Conservation (phyloP, 2,888 invertebrate species). For the Neria commutata region DNA sequence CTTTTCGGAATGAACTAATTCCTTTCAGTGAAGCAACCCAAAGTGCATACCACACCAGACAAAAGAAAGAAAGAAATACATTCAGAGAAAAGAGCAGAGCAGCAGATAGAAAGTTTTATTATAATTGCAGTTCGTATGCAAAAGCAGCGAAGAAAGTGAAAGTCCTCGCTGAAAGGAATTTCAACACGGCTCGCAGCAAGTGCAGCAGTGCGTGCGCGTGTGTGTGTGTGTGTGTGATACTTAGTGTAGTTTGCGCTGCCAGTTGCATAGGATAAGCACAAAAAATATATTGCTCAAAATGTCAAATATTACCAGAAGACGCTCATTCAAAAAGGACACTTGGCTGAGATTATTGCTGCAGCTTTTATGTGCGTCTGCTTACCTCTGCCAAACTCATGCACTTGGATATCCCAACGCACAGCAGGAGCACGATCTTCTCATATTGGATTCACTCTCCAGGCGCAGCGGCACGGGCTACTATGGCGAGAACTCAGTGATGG, state of each 20-base stretch:
- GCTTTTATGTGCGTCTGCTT: slow-evolving; percentile 19
- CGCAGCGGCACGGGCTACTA: slow-evolving; percentile 63
- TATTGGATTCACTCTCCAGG: slow-evolving; percentile 75
- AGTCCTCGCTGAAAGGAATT: slow-evolving; percentile 35
- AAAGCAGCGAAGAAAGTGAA: slow-evolving; percentile 44
- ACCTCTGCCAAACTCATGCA: slow-evolving; percentile 23
- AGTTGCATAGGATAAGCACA: neutral
- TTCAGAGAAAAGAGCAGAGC: too few species aligned
- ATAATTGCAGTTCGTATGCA: neutral
- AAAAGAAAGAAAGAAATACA: too few species aligned
- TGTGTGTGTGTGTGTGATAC: neutral
- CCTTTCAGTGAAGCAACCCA: too few species aligned
- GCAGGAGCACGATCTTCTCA: slow-evolving; percentile 77
- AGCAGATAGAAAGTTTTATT: slow-evolving; percentile 3
- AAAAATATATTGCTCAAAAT: slow-evolving; percentile 9
- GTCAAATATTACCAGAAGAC: slow-evolving; percentile 32
- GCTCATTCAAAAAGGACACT: slow-evolving; percentile 43
- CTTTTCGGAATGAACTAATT: too few species aligned
- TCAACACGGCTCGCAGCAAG: too few species aligned
- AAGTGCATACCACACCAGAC: too few species aligned
- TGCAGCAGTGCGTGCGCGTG: neutral
- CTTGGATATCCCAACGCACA: slow-evolving; percentile 60
- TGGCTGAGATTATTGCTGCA: slow-evolving; percentile 36
- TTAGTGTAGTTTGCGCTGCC: neutral
- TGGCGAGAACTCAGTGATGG: slow-evolving; percentile 75